phyloP scores from a whole-genome alignment of 2,113 vertebrate species.

The Elephantulus edwardii region DNA sequence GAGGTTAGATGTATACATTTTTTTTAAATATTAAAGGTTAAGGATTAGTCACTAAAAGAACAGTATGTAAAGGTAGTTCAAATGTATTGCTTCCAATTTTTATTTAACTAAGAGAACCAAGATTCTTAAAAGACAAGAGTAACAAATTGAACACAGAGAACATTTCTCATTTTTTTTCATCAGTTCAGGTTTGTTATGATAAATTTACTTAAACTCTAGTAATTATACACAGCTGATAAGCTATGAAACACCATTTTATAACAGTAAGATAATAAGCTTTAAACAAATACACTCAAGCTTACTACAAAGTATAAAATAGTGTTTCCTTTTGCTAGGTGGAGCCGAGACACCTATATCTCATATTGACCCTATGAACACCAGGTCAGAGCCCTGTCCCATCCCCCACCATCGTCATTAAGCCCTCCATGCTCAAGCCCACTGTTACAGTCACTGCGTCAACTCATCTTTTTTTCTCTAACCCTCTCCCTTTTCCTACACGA shows the following conservation, averaged over 20 bases:
- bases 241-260: neutral
- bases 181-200: neutral
- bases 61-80: neutral
- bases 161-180: neutral
- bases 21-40: neutral
- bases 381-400: no score
- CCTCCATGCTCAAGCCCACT: no score
- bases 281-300: neutral
- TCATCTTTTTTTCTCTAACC: no score
- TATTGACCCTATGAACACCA: no score
- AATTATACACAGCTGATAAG: neutral
- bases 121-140: neutral
- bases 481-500: no score
- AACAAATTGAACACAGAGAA: neutral
- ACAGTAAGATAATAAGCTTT: neutral
- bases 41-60: neutral
- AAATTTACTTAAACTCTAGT: neutral
- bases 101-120: neutral
- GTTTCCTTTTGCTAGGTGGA: neutral
- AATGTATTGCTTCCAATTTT: neutral
- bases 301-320: neutral
- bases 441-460: no score
- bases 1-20: neutral
- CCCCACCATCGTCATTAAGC: no score
- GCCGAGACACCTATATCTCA: no score